Evolutionary conservation across 1,140 invertebrate species (phyloP).

Genomic region (Diuraphis noxia): DNA sequence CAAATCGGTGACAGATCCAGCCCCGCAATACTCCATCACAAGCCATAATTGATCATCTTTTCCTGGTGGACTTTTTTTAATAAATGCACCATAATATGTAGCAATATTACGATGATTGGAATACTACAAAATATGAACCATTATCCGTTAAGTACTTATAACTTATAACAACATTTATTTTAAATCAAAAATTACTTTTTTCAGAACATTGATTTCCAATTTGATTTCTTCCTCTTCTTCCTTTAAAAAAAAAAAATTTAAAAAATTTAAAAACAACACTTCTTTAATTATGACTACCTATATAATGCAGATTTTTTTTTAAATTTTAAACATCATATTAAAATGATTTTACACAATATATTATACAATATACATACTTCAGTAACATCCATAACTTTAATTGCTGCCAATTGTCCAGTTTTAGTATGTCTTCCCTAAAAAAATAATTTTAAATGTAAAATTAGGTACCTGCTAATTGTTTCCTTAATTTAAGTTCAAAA

Average conservation of each 20-base stretch:
- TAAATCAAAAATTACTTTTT: conserved; percentile 66
- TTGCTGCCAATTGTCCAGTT: conserved; percentile 98
- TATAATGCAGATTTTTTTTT: background rate
- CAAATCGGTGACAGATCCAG: conserved; percentile 96
- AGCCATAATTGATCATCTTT: conserved; percentile 99
- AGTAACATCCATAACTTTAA: conserved; percentile 99
- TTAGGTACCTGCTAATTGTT: background rate
- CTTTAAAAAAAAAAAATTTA: conserved; percentile 60
- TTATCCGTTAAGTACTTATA: background rate
- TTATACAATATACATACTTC: conserved; percentile 66
- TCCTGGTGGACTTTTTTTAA: conserved; percentile 97
- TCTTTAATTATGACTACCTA: background rate
- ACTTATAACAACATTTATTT: background rate
- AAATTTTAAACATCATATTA: background rate
- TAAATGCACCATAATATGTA: conserved; percentile 99
- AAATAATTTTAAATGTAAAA: conserved; percentile 56
- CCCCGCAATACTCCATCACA: conserved; percentile 99
- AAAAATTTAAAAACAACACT: background rate
- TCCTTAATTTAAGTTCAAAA: background rate
- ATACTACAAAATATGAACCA: conserved; percentile 69
- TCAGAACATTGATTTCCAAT: conserved; percentile 98
- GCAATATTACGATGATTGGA: conserved; percentile 99
- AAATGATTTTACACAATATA: background rate
- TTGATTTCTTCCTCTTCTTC: conserved; percentile 99
- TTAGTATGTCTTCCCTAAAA: conserved; percentile 96